These are phyloP conservation scores for Spheniscus humboldti DNA, from an alignment of 2,797 vertebrate species.

Conservation along the genomic window DNA sequence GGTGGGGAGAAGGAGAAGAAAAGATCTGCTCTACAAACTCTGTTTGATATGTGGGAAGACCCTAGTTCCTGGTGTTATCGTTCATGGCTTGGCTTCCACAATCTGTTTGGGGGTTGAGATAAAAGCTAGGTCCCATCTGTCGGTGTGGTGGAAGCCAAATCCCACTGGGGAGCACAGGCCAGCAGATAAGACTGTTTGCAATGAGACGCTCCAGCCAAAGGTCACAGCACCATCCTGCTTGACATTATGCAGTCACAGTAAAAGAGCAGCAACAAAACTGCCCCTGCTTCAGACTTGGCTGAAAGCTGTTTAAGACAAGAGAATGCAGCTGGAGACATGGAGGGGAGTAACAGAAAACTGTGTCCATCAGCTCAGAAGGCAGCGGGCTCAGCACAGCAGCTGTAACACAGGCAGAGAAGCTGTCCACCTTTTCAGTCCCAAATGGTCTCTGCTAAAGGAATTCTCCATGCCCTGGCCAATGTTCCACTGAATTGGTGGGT, in stretches of 20 bases:
- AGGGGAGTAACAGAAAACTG: background rate
- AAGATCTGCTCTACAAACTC: background rate
- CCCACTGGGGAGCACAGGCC: background rate
- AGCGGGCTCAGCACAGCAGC: background rate
- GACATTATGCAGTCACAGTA: background rate
- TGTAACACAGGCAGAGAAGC: background rate
- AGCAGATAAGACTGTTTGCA: background rate
- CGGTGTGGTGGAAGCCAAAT: background rate
- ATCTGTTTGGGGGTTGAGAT: background rate
- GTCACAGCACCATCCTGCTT: background rate
- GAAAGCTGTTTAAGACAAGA: background rate
- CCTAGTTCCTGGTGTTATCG: background rate
- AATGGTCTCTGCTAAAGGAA: background rate
- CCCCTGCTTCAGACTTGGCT: background rate
- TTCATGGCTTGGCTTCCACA: background rate
- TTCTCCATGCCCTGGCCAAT: background rate
- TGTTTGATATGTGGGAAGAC: background rate
- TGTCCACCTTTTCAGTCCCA: background rate
- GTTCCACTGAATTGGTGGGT: rapidly evolving
- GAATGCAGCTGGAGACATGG: background rate
- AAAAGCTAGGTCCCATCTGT: background rate
- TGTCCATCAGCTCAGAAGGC: background rate
- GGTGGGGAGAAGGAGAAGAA: background rate
- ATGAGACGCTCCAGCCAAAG: background rate
- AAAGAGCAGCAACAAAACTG: background rate